phyloP scores from a whole-genome alignment of 2,797 vertebrate genomes.

The Microcaecilia unicolor region DNA sequence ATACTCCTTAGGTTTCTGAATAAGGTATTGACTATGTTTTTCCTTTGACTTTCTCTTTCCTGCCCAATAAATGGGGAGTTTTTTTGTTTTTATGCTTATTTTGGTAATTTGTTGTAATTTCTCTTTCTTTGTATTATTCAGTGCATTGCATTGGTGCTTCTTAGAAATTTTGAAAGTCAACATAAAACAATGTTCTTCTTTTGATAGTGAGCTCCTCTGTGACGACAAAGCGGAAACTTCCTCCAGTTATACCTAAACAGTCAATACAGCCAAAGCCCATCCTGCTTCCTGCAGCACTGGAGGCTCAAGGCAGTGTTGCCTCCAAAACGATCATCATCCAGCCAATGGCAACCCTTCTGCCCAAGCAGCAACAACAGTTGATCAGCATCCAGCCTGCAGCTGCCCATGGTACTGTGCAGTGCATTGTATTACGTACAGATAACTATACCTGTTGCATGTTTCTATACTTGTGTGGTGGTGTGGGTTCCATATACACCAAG shows the following conservation, averaged over 20 bases:
- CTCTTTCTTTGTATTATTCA: neutral
- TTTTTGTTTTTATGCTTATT: neutral
- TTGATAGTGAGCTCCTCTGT: conserved; percentile 49
- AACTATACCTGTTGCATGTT: too few relatives aligned
- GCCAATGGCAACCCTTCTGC: conserved; percentile 67
- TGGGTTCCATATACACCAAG: too few relatives aligned
- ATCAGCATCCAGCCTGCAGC: conserved; percentile 74
- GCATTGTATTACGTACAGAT: too few relatives aligned
- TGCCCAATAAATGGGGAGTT: too few relatives aligned
- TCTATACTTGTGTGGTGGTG: too few relatives aligned
- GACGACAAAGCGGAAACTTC: conserved; percentile 57
- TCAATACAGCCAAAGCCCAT: conserved; percentile 79
- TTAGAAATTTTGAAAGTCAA: too few relatives aligned
- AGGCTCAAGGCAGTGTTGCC: conserved; percentile 59
- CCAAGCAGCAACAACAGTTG: conserved; percentile 67
- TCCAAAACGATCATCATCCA: conserved; percentile 87
- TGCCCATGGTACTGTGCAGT: conserved; percentile 68
- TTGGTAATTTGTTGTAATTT: neutral
- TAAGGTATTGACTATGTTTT: too few relatives aligned
- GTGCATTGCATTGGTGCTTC: too few relatives aligned
- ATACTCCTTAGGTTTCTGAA: too few relatives aligned
- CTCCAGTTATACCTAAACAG: conserved; percentile 64
- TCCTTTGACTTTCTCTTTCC: too few relatives aligned
- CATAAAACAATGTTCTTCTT: neutral
- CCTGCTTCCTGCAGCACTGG: conserved; percentile 68